Evolutionary conservation across 1,140 invertebrate genomes (phyloP).

Genomic region (Mercenaria mercenaria): DNA sequence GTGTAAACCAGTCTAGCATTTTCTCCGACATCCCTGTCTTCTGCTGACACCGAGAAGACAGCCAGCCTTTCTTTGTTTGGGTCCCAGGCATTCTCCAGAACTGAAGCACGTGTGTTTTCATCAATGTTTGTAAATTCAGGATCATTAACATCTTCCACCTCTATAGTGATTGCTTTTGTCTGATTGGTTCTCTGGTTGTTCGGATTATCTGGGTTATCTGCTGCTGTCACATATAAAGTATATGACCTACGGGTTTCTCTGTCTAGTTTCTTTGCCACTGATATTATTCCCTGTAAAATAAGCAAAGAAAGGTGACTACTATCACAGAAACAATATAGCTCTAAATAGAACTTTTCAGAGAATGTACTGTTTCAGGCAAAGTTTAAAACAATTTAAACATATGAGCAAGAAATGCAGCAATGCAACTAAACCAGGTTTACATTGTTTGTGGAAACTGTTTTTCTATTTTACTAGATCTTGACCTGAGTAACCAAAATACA

Average conservation of each 20-base stretch:
- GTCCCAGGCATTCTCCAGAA: conserved; percentile 64
- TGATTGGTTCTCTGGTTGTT: conserved; percentile 69
- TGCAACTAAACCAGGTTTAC: no score
- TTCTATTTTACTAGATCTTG: no score
- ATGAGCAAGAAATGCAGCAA: no score
- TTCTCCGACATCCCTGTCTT: conserved; percentile 70
- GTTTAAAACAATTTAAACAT: no score
- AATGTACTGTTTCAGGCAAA: no score
- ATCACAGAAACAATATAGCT: no score
- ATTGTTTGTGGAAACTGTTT: no score
- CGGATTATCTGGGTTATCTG: conserved; percentile 70
- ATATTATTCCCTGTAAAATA: conserved; percentile 72
- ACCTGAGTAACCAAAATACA: no score
- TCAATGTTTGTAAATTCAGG: conserved; percentile 71
- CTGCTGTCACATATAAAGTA: conserved; percentile 72
- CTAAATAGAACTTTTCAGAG: no score
- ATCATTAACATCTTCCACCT: conserved; percentile 73
- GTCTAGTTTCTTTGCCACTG: conserved; percentile 72
- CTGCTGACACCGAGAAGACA: conserved; percentile 71
- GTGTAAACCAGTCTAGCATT: conserved; percentile 74
- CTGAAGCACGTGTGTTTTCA: conserved; percentile 21
- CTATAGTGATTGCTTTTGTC: conserved; percentile 68
- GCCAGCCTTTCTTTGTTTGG: neutral
- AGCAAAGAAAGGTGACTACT: no score
- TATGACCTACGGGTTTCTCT: conserved; percentile 72